Conservation (phyloP, 2,113 vertebrate genomes). For the Pygoscelis adeliae region DNA sequence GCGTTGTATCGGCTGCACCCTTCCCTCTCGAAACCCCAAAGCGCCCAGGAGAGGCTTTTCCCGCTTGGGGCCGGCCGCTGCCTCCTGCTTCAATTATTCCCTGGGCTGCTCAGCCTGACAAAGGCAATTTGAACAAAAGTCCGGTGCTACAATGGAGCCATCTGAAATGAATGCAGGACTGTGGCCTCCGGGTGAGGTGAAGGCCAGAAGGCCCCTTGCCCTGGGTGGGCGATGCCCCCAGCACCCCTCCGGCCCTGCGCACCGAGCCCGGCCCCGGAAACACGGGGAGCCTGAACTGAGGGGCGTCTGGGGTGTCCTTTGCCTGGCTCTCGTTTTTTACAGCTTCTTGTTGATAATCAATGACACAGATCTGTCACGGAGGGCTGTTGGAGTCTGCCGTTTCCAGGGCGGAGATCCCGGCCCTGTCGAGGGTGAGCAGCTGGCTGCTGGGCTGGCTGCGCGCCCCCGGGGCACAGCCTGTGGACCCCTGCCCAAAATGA, state of each 20-base stretch:
- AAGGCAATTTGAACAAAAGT: background rate
- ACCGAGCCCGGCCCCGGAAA: fast-evolving
- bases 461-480: background rate
- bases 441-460: background rate
- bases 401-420: background rate
- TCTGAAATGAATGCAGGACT: background rate
- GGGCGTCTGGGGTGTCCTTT: fast-evolving
- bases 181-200: fast-evolving
- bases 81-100: background rate
- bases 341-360: background rate
- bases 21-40: background rate
- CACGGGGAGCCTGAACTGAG: background rate
- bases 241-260: background rate
- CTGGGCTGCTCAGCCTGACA: background rate
- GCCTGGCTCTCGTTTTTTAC: background rate
- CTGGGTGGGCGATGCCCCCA: fast-evolving
- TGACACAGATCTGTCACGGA: background rate
- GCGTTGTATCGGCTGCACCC: fast-evolving
- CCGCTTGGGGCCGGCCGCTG: fast-evolving
- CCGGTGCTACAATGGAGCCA: background rate
- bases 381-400: fast-evolving
- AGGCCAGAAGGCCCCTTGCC: background rate
- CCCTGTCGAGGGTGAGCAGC: fast-evolving
- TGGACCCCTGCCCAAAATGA: fast-evolving
- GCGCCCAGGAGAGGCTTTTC: background rate